Base-by-base conservation (phyloP, 2,888 invertebrate species). In the Timema podura region DNA sequence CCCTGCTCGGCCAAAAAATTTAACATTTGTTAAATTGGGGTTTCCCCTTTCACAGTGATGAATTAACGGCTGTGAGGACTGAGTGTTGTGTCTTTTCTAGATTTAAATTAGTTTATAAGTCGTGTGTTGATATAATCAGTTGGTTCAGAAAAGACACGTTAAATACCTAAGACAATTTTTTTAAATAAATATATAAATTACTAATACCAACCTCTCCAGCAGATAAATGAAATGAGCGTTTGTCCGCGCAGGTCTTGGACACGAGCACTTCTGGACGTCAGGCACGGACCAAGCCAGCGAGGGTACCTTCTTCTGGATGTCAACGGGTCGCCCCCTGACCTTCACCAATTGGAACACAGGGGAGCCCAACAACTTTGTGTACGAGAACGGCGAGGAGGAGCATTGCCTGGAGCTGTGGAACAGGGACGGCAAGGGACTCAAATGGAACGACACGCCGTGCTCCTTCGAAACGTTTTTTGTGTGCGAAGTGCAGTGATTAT, bases 261-360 rank as follows among this genome's bases (percentile, higher is more conserved):
- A 93, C 78, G 95, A 95, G 79, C 95, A 95, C 79, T 95, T 95
- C 83, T 95, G 95, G 95, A 94, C 93, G 71, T 93, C 93, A 8
- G 95, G 95, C 76, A 95, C 94, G 7, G 95, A 95, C 81, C 87
- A 74, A 44, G 95, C 94, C 15, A 94, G 95, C 78, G 95, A 95
- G 79, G 95, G 95, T 16, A 89, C 87, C 77, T 95, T 94, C 86
- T 94, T 94, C 85, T 95, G 95, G 95, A 92, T 95, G 93, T 91
- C 94, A 11, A 94, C 91, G 71, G 95, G 95, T 5, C 85, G 92
- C 72, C 93, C 94, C 0, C 87, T 95, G 67, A 93, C 94, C 47
- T 95, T 93, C 82, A 93, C 93, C 75, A 95, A 95, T 82, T 95
- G 94, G 94, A 95, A 95, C 83, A 92, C 94, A 0, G 95, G 95